Conservation (phyloP, 2,113 vertebrate species). For the Pseudonaja textilis region DNA sequence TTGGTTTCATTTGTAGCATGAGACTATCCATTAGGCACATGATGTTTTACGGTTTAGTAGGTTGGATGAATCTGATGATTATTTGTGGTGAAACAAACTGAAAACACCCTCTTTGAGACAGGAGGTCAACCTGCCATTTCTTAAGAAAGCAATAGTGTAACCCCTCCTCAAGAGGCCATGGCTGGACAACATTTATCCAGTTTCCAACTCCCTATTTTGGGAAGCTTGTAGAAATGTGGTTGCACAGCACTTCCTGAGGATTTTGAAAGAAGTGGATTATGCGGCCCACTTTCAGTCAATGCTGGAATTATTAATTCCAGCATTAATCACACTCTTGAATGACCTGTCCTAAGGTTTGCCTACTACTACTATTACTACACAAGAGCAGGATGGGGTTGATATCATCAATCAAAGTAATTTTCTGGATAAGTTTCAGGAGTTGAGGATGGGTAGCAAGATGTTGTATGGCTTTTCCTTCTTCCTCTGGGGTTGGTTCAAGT, state of each 20-base stretch:
- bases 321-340: neutral
- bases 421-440: neutral
- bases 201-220: neutral
- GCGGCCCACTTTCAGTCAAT: neutral
- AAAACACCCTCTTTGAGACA: neutral
- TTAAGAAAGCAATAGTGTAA: neutral
- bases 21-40: neutral
- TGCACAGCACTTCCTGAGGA: neutral
- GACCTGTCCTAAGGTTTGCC: neutral
- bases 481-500: neutral
- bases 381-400: neutral
- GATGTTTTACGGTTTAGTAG: too few relatives aligned
- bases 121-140: neutral
- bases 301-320: too few relatives aligned
- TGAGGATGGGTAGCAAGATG: neutral
- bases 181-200: neutral
- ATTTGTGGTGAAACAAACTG: neutral
- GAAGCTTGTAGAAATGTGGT: neutral
- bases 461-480: neutral
- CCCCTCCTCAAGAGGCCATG: neutral
- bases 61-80: neutral
- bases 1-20: neutral
- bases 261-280: neutral
- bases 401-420: neutral
- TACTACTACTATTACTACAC: too few relatives aligned